Evolutionary conservation across 2,888 invertebrate species (phyloP), one percentile per base, ranked within the genome.

Genomic region (Autographa gamma): DNA sequence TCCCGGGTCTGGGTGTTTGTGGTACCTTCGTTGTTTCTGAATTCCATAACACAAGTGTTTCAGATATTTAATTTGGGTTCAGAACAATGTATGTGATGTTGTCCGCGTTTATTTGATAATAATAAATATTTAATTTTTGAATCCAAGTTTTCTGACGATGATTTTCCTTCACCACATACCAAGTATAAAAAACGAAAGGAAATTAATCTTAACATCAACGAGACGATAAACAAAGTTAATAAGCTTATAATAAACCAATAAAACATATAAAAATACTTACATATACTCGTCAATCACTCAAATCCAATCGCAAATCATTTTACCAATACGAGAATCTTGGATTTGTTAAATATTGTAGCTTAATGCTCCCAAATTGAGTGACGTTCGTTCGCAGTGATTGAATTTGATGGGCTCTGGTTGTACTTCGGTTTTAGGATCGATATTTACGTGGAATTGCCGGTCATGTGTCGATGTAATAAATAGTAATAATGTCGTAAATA

Each of bases 301-400:
- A 48, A n/a, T 48, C 16, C 48, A 48, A n/a, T 48, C n/a, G n/a
- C 48, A 48, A 48, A 48, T n/a, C 16, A 48, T 48, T 48, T 48
- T 48, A n/a, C 48, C 48, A 48, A 31, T 31, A 31, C 31, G 34
- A 9, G 32, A 25, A 59, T 59, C 32, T 59, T 59, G 48, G 48
- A 48, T 48, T 48, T 48, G n/a, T 48, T 48, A 48, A 48, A 48
- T 48, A n/a, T 48, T 48, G 48, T 48, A n/a, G 48, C 48, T 48
- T n/a, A 48, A 48, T n/a, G 48, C 7, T 48, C 7, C n/a, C 48
- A 48, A 48, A 48, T 48, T 48, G 48, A 48, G 48, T 48, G 48
- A 48, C 48, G 48, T 11, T 48, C 16, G n/a, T 48, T 48, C 48
- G 7, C 48, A 48, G n/a, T 48, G 48, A 48, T 48, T 48, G 48